Base-by-base conservation (phyloP, 2,797 vertebrate genomes). In the Spea hammondii region DNA sequence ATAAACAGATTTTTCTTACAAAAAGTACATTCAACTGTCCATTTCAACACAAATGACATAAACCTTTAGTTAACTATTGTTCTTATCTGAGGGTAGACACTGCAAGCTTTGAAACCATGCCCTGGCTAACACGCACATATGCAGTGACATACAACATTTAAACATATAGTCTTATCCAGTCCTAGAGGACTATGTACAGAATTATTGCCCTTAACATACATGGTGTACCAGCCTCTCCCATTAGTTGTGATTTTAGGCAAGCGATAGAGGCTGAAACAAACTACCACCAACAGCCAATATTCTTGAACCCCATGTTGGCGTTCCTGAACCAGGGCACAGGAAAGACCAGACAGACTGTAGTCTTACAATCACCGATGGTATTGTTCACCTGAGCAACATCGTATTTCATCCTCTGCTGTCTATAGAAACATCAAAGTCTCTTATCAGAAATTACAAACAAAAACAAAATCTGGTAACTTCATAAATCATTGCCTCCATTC, bases 1-100 rank as follows among this genome's bases (percentile, higher is more conserved):
- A 79, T 73, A 79, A 79, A 74, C 32, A 68, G 59, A 62, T 54
- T 68, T 71, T 80, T 77, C 74, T 67, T 82, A 76, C 53, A 77
- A 72, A 77, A 74, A 74, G 65, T 78, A 77, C 80, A 77, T 73
- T 60, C 57, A 5, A 50, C 55, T 32, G 32, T 79, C 14, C 55
- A 64, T 73, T 62, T 62, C 4, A 32, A 6, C 5, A 62, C 14
- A n/a, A 62, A 4, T 17, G 59, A 10, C n/a, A 10, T 57, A 13
- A 57, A 11, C 59, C 4, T 32, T 32, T 32, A 32, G 32, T 32
- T 32, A 32, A 32, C 32, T 32, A 32, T 32, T 32, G 32, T 32
- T 32, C 32, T 32, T 32, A 32, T 32, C 32, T 32, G 32, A 32
- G 32, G 32, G 32, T 32, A 32, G 32, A 32, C 32, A 32, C 32